Conservation (phyloP, 2,888 invertebrate species). For the Pseudeuparius sepicola region DNA sequence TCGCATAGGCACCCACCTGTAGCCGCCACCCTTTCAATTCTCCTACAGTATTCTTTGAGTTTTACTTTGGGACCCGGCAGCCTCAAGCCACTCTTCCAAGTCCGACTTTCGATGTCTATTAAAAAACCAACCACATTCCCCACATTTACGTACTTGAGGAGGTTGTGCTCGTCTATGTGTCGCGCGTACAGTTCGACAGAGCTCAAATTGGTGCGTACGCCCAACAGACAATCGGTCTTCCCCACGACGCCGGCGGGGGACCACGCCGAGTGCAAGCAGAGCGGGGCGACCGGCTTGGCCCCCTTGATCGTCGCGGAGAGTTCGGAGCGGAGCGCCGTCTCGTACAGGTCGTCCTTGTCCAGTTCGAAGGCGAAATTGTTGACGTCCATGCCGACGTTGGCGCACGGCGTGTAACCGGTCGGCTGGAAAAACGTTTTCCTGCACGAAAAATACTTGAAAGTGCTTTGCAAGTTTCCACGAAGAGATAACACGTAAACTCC, state of each 20-base stretch:
- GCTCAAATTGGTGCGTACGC: conserved; percentile 30
- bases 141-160: conserved; percentile 25
- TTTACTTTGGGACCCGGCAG: conserved; percentile 18
- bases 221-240: conserved; percentile 28
- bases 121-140: conserved; percentile 30
- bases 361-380: conserved; percentile 27
- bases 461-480: conserved; percentile 26
- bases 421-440: conserved; percentile 27
- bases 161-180: conserved; percentile 26
- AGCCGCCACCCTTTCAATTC: conserved; percentile 27
- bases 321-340: conserved; percentile 27
- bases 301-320: conserved; percentile 27
- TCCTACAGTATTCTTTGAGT: conserved; percentile 28
- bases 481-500: conserved; percentile 32
- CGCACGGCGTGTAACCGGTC: conserved; percentile 25
- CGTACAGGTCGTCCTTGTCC: conserved; percentile 27
- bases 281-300: conserved; percentile 21
- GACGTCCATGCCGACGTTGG: conserved; percentile 28
- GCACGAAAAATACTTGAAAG: conserved; percentile 25
- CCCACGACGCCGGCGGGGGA: conserved; percentile 30
- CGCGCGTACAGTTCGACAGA: conserved; percentile 32
- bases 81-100: conserved; percentile 25
- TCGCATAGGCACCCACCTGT: conserved; percentile 24
- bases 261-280: conserved; percentile 30
- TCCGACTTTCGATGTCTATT: conserved; percentile 23